These are phyloP conservation scores for Myotis planiceps DNA, from an alignment of 2,797 vertebrate genomes.

Conservation along the genomic window DNA sequence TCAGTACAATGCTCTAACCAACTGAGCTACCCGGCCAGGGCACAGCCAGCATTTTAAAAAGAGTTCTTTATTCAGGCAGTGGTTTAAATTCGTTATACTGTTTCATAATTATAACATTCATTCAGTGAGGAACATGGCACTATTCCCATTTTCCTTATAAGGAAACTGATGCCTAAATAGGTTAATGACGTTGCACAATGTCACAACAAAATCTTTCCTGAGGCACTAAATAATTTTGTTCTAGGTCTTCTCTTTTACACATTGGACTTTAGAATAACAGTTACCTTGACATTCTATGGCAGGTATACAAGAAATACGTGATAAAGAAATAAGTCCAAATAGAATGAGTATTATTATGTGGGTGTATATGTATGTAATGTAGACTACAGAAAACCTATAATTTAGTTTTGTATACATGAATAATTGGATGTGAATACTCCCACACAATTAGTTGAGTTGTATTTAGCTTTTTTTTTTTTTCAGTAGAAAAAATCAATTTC, in stretches of 20 bases:
- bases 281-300: neutral
- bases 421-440: constrained; percentile 57
- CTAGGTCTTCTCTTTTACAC: constrained; percentile 10
- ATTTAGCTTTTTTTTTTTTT: constrained; percentile 57
- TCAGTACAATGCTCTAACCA: neutral
- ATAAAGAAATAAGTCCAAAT: constrained; percentile 26
- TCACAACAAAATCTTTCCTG: constrained; percentile 23
- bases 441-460: constrained; percentile 35
- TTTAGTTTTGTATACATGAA: constrained; percentile 39
- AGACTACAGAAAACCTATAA: constrained; percentile 27
- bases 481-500: constrained; percentile 10
- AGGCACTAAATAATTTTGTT: constrained; percentile 4
- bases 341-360: constrained; percentile 1
- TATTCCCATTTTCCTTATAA: neutral
- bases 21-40: neutral
- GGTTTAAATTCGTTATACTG: neutral
- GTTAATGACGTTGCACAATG: constrained; percentile 1
- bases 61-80: neutral
- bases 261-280: neutral
- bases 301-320: constrained; percentile 8
- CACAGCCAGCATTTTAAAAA: constrained; percentile 4
- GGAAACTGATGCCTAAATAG: neutral
- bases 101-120: constrained; percentile 5
- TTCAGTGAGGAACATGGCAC: neutral
- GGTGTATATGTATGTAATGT: neutral